These are phyloP conservation scores for Paramormyrops hopkinsi DNA, from an alignment of 2,797 vertebrate species.

Conservation along the genomic window DNA sequence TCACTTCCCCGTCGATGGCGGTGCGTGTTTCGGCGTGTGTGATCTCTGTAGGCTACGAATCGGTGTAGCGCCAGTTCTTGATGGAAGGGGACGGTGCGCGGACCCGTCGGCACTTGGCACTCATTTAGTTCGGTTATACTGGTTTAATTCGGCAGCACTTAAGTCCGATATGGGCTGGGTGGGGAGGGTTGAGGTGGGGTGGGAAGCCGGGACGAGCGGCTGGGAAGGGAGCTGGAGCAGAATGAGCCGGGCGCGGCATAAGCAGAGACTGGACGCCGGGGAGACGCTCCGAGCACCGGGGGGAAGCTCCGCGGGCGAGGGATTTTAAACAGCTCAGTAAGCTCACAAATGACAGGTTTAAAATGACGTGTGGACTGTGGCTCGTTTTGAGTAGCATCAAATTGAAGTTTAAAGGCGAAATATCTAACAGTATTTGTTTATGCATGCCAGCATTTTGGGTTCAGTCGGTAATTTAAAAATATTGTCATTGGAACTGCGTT, in stretches of 20 bases:
- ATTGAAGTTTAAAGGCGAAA: background rate
- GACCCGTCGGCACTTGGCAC: background rate
- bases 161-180: background rate
- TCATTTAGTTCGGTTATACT: background rate
- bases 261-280: background rate
- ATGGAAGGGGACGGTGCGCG: background rate
- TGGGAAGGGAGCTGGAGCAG: background rate
- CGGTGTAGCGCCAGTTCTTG: background rate
- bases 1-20: background rate
- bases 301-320: background rate
- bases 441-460: background rate
- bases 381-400: background rate
- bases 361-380: background rate
- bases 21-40: background rate
- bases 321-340: background rate
- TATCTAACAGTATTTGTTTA: background rate
- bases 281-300: background rate
- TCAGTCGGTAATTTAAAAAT: background rate
- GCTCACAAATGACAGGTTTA: background rate
- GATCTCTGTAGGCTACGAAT: background rate
- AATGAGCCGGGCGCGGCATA: background rate
- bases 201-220: background rate
- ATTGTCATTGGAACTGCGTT: background rate
- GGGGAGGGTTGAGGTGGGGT: background rate
- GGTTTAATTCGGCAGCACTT: background rate